phyloP scores from a whole-genome alignment of 2,888 invertebrate species.

The Diaprepes abbreviatus region DNA sequence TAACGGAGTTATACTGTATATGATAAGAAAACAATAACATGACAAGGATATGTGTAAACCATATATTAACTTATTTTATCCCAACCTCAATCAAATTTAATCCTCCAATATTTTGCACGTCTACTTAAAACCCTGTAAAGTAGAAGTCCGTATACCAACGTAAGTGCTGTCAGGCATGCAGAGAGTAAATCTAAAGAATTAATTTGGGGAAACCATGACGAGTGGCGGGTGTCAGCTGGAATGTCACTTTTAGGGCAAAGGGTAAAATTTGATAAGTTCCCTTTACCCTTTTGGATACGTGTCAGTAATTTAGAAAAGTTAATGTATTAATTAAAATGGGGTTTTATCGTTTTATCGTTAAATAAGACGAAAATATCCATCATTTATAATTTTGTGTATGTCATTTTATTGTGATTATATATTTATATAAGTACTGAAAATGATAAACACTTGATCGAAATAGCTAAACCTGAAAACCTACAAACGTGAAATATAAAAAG shows the following conservation, averaged over 20 bases:
- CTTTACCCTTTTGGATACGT: background rate
- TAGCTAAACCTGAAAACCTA: too few species aligned
- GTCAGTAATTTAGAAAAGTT: background rate
- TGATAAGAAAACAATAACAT: too few species aligned
- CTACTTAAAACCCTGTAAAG: background rate
- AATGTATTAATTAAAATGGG: constrained; percentile 9
- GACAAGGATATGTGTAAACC: too few species aligned
- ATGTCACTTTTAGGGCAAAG: background rate
- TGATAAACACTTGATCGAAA: too few species aligned
- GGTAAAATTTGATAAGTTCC: background rate
- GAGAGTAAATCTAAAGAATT: constrained; percentile 12
- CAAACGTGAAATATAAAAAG: too few species aligned
- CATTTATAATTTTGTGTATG: too few species aligned
- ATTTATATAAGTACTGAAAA: too few species aligned
- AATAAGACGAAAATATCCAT: too few species aligned
- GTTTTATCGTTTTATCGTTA: background rate
- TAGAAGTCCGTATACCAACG: background rate
- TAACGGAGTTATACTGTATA: too few species aligned
- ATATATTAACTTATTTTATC: constrained; percentile 3
- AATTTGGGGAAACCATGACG: constrained; percentile 13
- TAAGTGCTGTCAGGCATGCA: background rate
- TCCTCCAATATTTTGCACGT: background rate
- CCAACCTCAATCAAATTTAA: constrained; percentile 6
- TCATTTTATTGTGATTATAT: too few species aligned
- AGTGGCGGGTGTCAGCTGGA: background rate